Evolutionary conservation across 2,888 invertebrate species (phyloP).

Genomic region (Quadroppia sp.): DNA sequence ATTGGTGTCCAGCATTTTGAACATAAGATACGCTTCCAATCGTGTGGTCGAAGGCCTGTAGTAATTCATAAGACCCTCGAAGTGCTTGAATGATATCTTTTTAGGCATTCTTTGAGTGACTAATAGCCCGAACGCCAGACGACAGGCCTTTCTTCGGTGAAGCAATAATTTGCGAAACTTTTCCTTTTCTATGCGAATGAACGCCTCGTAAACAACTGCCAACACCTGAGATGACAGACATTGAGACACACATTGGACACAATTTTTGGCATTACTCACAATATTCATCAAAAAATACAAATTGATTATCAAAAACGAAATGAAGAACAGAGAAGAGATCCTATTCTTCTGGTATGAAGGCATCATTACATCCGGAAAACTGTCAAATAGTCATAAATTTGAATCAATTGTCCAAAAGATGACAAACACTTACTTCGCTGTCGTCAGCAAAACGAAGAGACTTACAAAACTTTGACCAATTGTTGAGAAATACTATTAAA

Average conservation of each 20-base stretch:
- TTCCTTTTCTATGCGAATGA: slow-evolving; percentile 76
- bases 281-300: slow-evolving; percentile 83
- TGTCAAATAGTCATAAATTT: slow-evolving; percentile 51
- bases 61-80: slow-evolving; percentile 65
- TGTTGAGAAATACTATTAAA: slow-evolving; percentile 64
- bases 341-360: slow-evolving; percentile 73
- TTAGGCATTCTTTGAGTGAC: slow-evolving; percentile 70
- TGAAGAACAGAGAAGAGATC: slow-evolving; percentile 80
- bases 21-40: slow-evolving; percentile 69
- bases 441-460: slow-evolving; percentile 81
- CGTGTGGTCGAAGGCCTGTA: slow-evolving; percentile 59
- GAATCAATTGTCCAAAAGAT: not conserved
- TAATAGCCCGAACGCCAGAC: slow-evolving; percentile 72
- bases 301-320: slow-evolving; percentile 76
- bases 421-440: slow-evolving; percentile 82
- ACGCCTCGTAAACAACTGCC: slow-evolving; percentile 84
- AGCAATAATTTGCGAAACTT: slow-evolving; percentile 76
- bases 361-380: slow-evolving; percentile 92
- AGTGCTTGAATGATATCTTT: slow-evolving; percentile 64
- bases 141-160: slow-evolving; percentile 74
- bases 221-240: too few species aligned
- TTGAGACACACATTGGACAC: not conserved
- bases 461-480: slow-evolving; percentile 78
- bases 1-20: slow-evolving; percentile 69
- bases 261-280: slow-evolving; percentile 23